Evolutionary conservation across 2,888 invertebrate genomes (phyloP).

Genomic region (Melikaiella ostensackeni): DNA sequence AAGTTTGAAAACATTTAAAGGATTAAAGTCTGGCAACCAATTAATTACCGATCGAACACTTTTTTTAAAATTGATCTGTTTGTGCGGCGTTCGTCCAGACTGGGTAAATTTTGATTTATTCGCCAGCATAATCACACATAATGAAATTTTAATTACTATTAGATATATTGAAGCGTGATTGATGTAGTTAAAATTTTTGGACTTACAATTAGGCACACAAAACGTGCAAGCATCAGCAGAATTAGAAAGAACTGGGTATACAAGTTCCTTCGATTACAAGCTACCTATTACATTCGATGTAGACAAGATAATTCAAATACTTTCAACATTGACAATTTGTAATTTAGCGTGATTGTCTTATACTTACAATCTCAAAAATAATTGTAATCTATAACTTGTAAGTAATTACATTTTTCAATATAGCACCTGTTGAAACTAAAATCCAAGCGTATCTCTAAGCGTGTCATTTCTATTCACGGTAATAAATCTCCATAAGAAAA

Average conservation of each 20-base stretch:
- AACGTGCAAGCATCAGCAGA: slow-evolving; percentile 7
- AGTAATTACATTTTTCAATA: neutral
- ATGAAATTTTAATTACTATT: neutral
- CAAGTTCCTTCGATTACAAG: neutral
- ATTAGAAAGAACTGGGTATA: neutral
- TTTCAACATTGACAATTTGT: slow-evolving; percentile 19
- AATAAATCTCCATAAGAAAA: slow-evolving; percentile 3
- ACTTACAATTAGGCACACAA: slow-evolving; percentile 1
- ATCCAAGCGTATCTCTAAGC: neutral
- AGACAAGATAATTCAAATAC: slow-evolving; percentile 14
- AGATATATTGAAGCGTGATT: neutral
- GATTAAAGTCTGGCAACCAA: slow-evolving; percentile 19
- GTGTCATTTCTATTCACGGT: neutral
- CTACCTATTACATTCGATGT: slow-evolving; percentile 1
- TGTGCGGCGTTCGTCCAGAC: slow-evolving; percentile 3
- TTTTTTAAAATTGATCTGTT: neutral
- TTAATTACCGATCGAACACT: neutral
- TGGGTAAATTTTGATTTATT: neutral
- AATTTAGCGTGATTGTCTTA: slow-evolving; percentile 30
- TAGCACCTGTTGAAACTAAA: neutral
- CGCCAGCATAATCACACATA: neutral
- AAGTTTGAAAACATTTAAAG: neutral
- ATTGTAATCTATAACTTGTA: slow-evolving; percentile 2
- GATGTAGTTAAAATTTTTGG: neutral
- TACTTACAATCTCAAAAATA: slow-evolving; percentile 12